Evolutionary conservation across 2,113 vertebrate genomes (phyloP), one percentile per base, ranked within the genome.

Genomic region (Clinocottus analis): DNA sequence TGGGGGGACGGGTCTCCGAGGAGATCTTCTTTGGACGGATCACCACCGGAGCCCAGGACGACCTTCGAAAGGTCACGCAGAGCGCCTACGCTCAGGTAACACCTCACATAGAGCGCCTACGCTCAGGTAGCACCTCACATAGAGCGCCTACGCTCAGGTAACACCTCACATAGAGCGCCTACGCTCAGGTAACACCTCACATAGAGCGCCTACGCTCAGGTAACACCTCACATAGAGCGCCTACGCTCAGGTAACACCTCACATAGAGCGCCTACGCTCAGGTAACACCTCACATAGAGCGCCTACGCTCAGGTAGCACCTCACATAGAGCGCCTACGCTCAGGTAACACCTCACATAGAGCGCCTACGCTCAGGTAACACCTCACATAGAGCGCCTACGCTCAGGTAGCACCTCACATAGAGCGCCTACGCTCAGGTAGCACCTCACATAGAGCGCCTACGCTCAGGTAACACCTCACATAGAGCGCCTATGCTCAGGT

Each of bases 371-470:
- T 39, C 98, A 99, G 95, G 98, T 98, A 11, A 56, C 23, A 56
- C 23, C 23, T 99, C 80, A 99, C 98, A 0, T 97, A 99, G 94
- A 98, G 97, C 55, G 98, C 98, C 0, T 99, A 99, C 12, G 97
- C 98, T 39, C 98, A 99, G 95, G 98, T 98, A 11, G 27, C 23
- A 56, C 23, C 23, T 56, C 53, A n/a, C 21, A n/a, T n/a, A n/a
- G n/a, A n/a, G n/a, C n/a, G n/a, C n/a, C n/a, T n/a, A n/a, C n/a
- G n/a, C n/a, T n/a, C n/a, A n/a, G n/a, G n/a, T n/a, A n/a, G n/a
- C n/a, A n/a, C n/a, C n/a, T 99, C 80, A 99, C 98, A 0, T 97
- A 99, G 94, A 98, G 97, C 55, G 98, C 98, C 0, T 99, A 99
- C 12, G 97, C 98, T 39, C 98, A 99, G 95, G 98, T 98, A 11